phyloP scores from a whole-genome alignment of 1,140 invertebrate genomes.

The Elysia chlorotica region DNA sequence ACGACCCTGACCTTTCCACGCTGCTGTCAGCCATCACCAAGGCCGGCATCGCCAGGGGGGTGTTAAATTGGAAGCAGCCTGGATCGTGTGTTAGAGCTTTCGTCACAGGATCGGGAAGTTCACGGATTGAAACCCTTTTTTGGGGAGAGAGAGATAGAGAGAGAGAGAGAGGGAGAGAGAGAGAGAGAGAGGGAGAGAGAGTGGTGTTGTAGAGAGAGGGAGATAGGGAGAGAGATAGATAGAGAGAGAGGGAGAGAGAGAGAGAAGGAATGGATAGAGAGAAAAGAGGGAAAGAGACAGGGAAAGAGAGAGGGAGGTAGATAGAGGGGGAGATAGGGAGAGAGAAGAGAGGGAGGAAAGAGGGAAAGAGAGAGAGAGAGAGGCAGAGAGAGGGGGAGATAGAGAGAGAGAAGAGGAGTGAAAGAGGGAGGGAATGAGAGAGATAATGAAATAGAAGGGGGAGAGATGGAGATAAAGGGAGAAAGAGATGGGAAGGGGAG shows the following conservation, averaged over 20 bases:
- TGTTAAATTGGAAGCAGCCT: too few relatives aligned
- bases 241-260: neutral
- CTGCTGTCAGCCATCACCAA: conserved; percentile 24
- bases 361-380: neutral
- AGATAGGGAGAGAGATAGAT: neutral
- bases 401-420: too few relatives aligned
- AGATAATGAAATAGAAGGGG: too few relatives aligned
- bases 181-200: neutral
- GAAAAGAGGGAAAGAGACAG: neutral
- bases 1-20: conserved; percentile 27
- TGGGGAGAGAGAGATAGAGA: neutral
- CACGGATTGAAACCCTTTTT: too few relatives aligned
- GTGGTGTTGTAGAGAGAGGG: neutral
- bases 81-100: too few relatives aligned
- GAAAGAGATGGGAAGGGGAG: too few relatives aligned
- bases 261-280: neutral
- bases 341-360: neutral
- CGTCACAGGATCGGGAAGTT: too few relatives aligned
- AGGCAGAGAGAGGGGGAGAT: neutral
- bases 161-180: neutral
- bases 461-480: too few relatives aligned
- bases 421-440: too few relatives aligned
- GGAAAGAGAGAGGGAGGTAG: neutral
- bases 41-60: conserved; percentile 27
- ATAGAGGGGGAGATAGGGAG: neutral